Conservation (phyloP, 2,113 vertebrate species). For the Poecile atricapillus region DNA sequence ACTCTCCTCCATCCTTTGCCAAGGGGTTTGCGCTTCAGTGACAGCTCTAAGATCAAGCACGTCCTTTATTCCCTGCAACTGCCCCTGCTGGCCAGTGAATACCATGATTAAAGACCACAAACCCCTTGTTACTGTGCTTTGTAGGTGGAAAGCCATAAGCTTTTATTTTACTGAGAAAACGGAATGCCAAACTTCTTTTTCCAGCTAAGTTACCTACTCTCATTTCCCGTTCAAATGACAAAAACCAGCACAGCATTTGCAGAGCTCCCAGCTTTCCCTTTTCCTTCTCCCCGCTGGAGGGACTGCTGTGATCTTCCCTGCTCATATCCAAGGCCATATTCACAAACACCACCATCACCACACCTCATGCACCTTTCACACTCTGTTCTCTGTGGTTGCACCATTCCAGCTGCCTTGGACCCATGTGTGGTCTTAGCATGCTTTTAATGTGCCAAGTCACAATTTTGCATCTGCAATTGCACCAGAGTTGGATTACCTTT, state of each 20-base stretch:
- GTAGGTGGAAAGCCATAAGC: not conserved
- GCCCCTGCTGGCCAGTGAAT: not conserved
- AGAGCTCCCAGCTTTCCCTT: not conserved
- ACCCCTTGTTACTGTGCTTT: not conserved
- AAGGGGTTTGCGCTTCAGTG: not conserved
- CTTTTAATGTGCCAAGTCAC: not conserved
- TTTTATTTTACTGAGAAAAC: not conserved
- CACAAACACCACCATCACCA: not conserved
- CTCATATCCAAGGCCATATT: rapidly evolving
- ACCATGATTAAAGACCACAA: not conserved
- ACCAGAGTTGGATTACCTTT: not conserved
- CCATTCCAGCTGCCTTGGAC: rapidly evolving
- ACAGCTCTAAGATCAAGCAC: not conserved
- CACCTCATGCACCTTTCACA: not conserved
- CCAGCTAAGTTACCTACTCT: not conserved
- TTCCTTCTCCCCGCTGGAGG: not conserved
- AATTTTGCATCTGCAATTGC: not conserved
- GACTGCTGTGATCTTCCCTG: not conserved
- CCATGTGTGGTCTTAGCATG: not conserved
- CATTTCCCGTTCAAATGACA: not conserved
- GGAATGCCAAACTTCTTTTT: not conserved
- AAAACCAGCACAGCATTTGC: not conserved
- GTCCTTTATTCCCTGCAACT: not conserved
- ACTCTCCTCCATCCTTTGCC: not conserved
- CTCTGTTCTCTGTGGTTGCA: not conserved